These are phyloP conservation scores for Amblyraja radiata DNA, from an alignment of 2,797 vertebrate genomes.

Conservation along the genomic window DNA sequence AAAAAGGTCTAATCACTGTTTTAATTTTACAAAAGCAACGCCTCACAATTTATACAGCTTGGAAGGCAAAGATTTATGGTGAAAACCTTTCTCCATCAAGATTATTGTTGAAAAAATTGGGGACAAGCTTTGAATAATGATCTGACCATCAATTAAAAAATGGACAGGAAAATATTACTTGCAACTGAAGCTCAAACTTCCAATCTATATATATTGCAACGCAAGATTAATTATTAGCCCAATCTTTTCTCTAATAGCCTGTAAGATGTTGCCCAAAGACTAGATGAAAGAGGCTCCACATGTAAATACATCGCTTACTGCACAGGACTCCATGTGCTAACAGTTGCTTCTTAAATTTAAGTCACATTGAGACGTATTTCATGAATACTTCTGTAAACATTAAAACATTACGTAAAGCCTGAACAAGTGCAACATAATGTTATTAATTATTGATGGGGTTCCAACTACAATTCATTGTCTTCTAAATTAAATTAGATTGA, in stretches of 20 bases:
- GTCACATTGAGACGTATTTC: neutral
- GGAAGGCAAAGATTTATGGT: no score
- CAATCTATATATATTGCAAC: neutral
- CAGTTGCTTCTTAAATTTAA: neutral
- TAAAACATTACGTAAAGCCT: neutral
- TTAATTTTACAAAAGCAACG: no score
- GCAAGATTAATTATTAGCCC: neutral
- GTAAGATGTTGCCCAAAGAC: neutral
- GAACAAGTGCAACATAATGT: neutral
- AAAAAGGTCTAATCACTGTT: no score
- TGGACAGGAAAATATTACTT: neutral
- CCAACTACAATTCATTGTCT: slow-evolving; percentile 5
- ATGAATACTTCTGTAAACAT: neutral
- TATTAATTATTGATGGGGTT: slow-evolving; percentile 35
- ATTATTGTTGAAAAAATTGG: neutral
- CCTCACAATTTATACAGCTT: no score
- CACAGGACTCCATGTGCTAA: neutral
- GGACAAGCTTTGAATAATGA: neutral
- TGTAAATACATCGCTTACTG: neutral
- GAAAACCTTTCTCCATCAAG: neutral
- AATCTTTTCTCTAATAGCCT: neutral
- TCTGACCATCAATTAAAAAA: neutral
- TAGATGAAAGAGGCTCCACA: neutral
- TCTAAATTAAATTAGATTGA: slow-evolving; percentile 29
- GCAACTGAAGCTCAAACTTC: neutral